Conservation (phyloP, 2,797 vertebrate species). For the Xerus rutilus region DNA sequence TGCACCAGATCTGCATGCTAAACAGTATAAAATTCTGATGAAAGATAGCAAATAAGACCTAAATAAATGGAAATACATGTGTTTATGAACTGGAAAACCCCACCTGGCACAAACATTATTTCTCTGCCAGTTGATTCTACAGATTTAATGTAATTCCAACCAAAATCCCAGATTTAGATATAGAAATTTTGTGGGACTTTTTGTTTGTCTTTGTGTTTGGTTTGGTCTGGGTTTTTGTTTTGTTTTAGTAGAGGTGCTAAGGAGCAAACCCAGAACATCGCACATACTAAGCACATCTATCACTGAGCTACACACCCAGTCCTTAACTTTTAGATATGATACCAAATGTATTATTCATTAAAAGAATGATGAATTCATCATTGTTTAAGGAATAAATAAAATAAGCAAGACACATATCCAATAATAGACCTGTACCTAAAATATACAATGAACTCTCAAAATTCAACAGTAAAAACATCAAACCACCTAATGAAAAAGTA, state of each 20-base stretch:
- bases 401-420: slow-evolving; percentile 42
- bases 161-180: slow-evolving; percentile 44
- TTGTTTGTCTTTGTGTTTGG: neutral
- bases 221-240: neutral
- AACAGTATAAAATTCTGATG: slow-evolving; percentile 20
- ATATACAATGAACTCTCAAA: slow-evolving; percentile 49
- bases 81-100: neutral
- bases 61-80: slow-evolving; percentile 44
- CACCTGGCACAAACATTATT: slow-evolving; percentile 42
- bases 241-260: neutral
- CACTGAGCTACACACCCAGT: neutral
- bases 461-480: slow-evolving; percentile 37
- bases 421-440: neutral
- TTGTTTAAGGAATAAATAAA: slow-evolving; percentile 26
- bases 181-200: neutral
- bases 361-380: slow-evolving; percentile 5
- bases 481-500: slow-evolving; percentile 45
- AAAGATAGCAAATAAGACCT: slow-evolving; percentile 26
- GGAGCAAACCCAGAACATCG: neutral
- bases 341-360: slow-evolving; percentile 43
- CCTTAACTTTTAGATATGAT: slow-evolving; percentile 1
- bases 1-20: neutral
- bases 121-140: neutral
- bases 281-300: neutral
- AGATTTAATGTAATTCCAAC: slow-evolving; percentile 52